phyloP scores from a whole-genome alignment of 2,113 vertebrate genomes.

The Glareola pratincola region DNA sequence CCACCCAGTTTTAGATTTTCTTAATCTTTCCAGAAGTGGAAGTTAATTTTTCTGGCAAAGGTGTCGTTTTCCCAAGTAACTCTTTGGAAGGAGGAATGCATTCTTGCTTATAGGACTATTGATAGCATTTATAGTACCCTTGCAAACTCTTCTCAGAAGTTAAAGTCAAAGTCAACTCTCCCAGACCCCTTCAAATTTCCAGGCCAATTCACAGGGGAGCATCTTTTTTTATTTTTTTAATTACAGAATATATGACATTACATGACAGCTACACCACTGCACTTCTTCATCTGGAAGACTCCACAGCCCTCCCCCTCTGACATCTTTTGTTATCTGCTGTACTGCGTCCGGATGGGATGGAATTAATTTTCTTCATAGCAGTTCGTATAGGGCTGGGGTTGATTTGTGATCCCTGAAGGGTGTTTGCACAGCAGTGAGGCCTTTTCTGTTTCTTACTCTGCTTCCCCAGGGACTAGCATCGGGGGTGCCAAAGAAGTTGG shows the following conservation, averaged over 20 bases:
- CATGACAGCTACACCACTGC: fast-evolving
- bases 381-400: not conserved
- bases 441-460: not conserved
- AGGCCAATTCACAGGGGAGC: not conserved
- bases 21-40: not conserved
- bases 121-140: not conserved
- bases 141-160: not conserved
- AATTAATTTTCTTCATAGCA: fast-evolving
- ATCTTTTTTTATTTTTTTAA: not conserved
- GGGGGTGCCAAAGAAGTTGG: no score
- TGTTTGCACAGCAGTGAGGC: not conserved
- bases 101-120: not conserved
- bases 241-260: fast-evolving
- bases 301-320: no score
- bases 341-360: not conserved
- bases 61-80: not conserved
- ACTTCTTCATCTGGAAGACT: no score
- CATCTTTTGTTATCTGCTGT: fast-evolving
- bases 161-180: not conserved
- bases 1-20: not conserved
- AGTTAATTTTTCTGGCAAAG: not conserved
- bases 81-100: not conserved
- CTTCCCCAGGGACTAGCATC: not conserved
- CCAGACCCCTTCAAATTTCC: not conserved
- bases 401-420: fast-evolving